These are phyloP conservation scores for Ichneumoninae sp. DNA, from an alignment of 2,888 invertebrate genomes.

Conservation along the genomic window DNA sequence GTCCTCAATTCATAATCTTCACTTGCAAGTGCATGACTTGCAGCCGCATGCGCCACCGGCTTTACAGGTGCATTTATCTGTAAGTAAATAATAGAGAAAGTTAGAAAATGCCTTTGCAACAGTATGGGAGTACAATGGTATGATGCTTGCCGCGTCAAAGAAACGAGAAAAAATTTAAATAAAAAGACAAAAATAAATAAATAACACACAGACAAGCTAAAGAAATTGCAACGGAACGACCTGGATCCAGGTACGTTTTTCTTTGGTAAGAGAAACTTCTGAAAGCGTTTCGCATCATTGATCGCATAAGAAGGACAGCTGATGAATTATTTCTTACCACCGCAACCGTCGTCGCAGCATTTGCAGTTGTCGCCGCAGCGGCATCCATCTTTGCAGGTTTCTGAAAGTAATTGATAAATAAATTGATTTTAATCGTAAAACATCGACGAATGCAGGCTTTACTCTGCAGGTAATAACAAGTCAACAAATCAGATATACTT, in stretches of 20 bases:
- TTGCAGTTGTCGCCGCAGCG: conserved; percentile 80
- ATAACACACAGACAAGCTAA: background rate
- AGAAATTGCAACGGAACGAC: conserved; percentile 7
- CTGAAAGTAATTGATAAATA: conserved; percentile 70
- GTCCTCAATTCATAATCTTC: conserved; percentile 32
- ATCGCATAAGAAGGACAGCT: background rate
- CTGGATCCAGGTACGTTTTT: conserved; percentile 14
- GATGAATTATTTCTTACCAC: conserved; percentile 62
- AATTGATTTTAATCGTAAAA: background rate
- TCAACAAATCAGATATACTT: background rate
- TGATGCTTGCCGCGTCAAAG: background rate
- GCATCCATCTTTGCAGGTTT: conserved; percentile 78
- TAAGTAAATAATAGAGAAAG: conserved; percentile 62
- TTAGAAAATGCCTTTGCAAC: background rate
- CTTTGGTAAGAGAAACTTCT: conserved; percentile 20
- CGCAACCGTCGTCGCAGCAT: conserved; percentile 76
- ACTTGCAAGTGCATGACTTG: conserved; percentile 73
- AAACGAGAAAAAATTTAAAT: background rate
- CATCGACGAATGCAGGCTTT: background rate
- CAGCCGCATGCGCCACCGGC: conserved; percentile 72
- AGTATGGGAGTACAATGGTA: background rate
- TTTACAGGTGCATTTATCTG: conserved; percentile 78
- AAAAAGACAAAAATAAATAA: background rate
- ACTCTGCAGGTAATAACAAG: background rate
- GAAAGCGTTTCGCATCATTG: background rate